Conservation (phyloP, 2,888 invertebrate species). For the Callinectes sapidus region DNA sequence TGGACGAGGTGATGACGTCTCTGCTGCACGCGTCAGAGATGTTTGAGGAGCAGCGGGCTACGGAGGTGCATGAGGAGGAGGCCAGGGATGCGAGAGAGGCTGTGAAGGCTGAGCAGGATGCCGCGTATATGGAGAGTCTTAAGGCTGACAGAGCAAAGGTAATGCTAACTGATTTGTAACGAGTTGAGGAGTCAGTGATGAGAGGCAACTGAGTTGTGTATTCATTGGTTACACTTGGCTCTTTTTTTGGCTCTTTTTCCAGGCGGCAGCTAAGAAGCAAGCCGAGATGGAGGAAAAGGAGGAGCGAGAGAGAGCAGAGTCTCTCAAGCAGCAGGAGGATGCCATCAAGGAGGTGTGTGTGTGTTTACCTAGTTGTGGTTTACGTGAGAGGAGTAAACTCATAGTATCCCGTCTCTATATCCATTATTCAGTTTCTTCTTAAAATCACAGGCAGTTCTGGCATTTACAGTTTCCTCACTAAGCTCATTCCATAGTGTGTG, state of each 20-base stretch:
- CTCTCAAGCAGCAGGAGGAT: conserved; percentile 84
- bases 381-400: no score
- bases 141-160: conserved; percentile 82
- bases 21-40: conserved; percentile 92
- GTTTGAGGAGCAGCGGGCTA: conserved; percentile 85
- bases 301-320: conserved; percentile 83
- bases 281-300: conserved; percentile 78
- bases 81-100: conserved; percentile 91
- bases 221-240: no score
- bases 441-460: no score
- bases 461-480: no score
- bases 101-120: conserved; percentile 95
- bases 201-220: not conserved
- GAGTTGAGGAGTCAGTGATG: not conserved
- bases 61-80: conserved; percentile 89
- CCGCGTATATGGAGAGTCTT: conserved; percentile 92
- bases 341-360: conserved; percentile 84
- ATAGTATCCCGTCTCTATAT: no score
- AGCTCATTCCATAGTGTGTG: no score
- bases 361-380: conserved; percentile 1
- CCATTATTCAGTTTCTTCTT: no score
- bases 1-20: conserved; percentile 90
- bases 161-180: not conserved
- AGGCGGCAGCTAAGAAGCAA: conserved; percentile 65
- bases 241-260: not conserved